Evolutionary conservation across 2,888 invertebrate genomes (phyloP), one percentile per base, ranked within the genome.

Genomic region (Diaphora mendica): DNA sequence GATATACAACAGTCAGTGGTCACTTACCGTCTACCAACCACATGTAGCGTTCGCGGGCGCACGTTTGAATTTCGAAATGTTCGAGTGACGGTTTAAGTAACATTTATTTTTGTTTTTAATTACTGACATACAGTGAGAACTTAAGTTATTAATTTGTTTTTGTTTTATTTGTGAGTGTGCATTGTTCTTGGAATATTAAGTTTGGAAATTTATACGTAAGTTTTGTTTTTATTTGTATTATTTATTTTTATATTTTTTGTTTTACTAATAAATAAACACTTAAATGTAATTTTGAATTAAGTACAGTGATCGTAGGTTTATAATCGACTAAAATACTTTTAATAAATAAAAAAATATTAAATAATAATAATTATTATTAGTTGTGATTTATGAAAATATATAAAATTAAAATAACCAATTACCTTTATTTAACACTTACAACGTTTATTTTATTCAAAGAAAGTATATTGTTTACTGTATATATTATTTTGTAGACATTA

Each of bases 1-100:
- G 91, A 86, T 86, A 85, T 82, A 83, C 70, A 82, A 84, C 83
- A 81, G 79, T 84, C 84, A 89, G 87, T 92, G 92, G 92, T 91
- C 94, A 94, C 91, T 94, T 92, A 91, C 89, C 87, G 90, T 87
- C 88, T 86, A 86, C 87, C 89, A 86, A 90, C 89, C 91, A 87
- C 87, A 88, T 89, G 89, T 86, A 86, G 82, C 87, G 91, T 88
- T 87, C 91, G 92, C 91, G 90, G 86, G 83, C 88, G 86, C 86
- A 84, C 82, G 80, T 85, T 88, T 82, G 76, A 86, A 89, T 85
- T 86, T 85, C 89, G 87, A 88, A 89, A 83, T 81, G 85, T 86
- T 85, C 82, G 78, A 86, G 79, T 86, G 86, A 76, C 79, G 77
- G 26, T 35, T 39, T n/a, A n/a, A 66, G 66, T 44, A 42, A n/a